Conservation (phyloP, 1,140 invertebrate genomes). For the Acromyrmex charruanus region DNA sequence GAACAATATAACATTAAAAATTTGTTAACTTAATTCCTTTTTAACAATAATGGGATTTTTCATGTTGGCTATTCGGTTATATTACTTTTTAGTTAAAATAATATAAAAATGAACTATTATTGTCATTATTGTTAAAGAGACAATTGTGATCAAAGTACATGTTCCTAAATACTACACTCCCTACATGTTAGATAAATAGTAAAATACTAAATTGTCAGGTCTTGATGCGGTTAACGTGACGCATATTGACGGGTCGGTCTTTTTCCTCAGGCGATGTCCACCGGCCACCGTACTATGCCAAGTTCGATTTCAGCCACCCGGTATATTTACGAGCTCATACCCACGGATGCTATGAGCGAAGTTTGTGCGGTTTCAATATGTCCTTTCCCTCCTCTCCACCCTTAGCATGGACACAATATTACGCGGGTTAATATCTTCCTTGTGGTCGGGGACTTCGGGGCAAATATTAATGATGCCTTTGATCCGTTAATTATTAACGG, state of each 20-base stretch:
- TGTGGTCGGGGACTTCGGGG: constrained; percentile 75
- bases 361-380: constrained; percentile 83
- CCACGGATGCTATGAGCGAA: constrained; percentile 79
- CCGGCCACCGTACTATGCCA: background rate
- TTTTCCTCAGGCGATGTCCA: constrained; percentile 54
- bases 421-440: constrained; percentile 81
- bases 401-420: constrained; percentile 80
- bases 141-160: too few species aligned
- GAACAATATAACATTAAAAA: too few species aligned
- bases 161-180: too few species aligned
- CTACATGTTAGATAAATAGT: background rate
- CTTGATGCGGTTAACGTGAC: constrained; percentile 13
- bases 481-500: constrained; percentile 76
- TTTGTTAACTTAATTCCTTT: too few species aligned
- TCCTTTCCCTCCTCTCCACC: constrained; percentile 60
- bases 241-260: background rate
- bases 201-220: background rate
- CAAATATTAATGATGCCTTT: constrained; percentile 80
- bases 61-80: too few species aligned
- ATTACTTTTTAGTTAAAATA: too few species aligned
- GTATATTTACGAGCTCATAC: constrained; percentile 73
- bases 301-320: constrained; percentile 66
- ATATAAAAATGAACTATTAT: too few species aligned
- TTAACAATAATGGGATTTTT: too few species aligned
- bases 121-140: too few species aligned